phyloP scores from a whole-genome alignment of 2,113 vertebrate genomes.

The Heloderma charlesbogerti region DNA sequence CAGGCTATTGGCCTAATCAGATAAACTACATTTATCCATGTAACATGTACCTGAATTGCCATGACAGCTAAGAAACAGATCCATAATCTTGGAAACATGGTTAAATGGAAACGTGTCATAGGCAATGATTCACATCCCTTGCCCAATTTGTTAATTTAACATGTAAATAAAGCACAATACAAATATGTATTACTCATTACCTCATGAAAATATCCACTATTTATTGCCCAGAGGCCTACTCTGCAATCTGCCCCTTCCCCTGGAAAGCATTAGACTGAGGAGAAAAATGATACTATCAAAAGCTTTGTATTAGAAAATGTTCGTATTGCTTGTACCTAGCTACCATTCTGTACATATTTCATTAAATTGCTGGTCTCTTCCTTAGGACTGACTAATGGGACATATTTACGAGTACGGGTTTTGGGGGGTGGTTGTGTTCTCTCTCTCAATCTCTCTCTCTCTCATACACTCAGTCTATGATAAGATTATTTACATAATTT shows the following conservation, averaged over 20 bases:
- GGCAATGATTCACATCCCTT: background rate
- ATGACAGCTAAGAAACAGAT: constrained; percentile 55
- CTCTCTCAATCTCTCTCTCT: too few species aligned
- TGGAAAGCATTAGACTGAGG: background rate
- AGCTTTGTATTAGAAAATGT: background rate
- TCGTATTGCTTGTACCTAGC: background rate
- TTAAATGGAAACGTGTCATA: background rate
- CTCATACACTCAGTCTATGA: background rate
- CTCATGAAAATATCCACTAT: background rate
- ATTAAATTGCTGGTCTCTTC: background rate
- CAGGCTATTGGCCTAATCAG: constrained; percentile 45
- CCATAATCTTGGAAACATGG: constrained; percentile 19
- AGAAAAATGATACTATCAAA: background rate
- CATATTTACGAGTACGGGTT: background rate
- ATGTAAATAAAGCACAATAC: background rate
- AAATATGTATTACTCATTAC: background rate
- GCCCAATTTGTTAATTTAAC: background rate
- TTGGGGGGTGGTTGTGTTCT: background rate
- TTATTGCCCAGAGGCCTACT: background rate
- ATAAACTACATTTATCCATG: constrained; percentile 35
- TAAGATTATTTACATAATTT: background rate
- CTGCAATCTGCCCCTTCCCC: background rate
- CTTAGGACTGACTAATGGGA: background rate
- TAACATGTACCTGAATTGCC: constrained; percentile 39
- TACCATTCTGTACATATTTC: background rate